These are phyloP conservation scores for Ginglymostoma cirratum DNA, from an alignment of 2,113 vertebrate species.

Conservation along the genomic window DNA sequence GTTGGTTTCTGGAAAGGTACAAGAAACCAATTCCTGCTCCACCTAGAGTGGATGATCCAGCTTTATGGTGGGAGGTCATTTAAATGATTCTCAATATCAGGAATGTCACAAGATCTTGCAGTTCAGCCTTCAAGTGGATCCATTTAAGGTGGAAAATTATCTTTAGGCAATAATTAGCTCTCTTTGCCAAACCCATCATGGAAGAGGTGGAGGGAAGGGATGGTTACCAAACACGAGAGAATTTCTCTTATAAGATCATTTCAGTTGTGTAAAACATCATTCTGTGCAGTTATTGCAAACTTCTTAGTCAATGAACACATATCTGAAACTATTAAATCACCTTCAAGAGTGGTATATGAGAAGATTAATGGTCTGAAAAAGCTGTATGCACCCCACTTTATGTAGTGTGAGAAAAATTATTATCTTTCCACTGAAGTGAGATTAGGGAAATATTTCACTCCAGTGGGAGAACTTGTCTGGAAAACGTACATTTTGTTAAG, in stretches of 20 bases:
- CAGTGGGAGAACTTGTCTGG: not conserved
- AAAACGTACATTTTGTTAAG: not conserved
- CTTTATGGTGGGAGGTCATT: not conserved
- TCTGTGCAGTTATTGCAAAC: not conserved
- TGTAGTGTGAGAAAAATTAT: conserved; percentile 25
- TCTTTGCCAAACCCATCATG: not conserved
- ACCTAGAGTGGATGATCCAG: not conserved
- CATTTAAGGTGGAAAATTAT: not conserved
- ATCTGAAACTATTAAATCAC: not conserved
- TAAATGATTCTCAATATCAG: not conserved
- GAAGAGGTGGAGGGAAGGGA: no score
- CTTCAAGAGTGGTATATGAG: not conserved
- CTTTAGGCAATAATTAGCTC: not conserved
- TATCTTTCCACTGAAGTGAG: not conserved
- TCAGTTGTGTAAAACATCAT: not conserved
- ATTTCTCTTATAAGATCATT: not conserved
- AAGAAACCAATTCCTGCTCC: not conserved
- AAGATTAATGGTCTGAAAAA: conserved; percentile 12
- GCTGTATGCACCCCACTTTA: conserved; percentile 6
- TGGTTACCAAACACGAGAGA: not conserved
- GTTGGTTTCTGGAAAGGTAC: not conserved
- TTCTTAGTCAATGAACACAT: not conserved
- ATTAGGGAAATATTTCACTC: conserved; percentile 12
- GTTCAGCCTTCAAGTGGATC: not conserved
- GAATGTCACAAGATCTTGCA: not conserved